Conservation (phyloP, 2,797 vertebrate genomes). For the Ptychadena robeensis region DNA sequence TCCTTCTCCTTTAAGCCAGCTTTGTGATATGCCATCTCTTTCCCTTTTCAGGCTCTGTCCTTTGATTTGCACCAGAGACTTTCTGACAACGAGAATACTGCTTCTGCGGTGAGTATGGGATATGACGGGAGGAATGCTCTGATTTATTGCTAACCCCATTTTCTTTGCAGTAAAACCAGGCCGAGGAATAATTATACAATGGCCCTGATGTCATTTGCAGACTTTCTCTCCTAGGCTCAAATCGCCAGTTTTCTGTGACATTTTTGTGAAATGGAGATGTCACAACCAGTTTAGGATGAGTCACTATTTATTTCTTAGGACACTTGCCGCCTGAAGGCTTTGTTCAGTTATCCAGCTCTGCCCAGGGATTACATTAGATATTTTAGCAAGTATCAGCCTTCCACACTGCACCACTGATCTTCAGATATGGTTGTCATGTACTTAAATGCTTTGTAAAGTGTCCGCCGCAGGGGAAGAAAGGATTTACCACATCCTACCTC, state of each 20-base stretch:
- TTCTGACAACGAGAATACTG: constrained; percentile 87
- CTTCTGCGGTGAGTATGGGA: constrained; percentile 84
- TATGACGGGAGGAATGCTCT: constrained; percentile 22
- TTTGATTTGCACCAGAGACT: constrained; percentile 97
- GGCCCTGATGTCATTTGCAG: constrained; percentile 1
- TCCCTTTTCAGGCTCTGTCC: constrained; percentile 86
- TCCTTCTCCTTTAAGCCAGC: background rate
- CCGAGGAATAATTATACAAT: constrained; percentile 11
- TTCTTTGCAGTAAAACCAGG: background rate
- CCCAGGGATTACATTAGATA: background rate
- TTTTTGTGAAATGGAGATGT: constrained; percentile 39
- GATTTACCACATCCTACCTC: background rate
- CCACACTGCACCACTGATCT: background rate
- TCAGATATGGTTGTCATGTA: constrained; percentile 6
- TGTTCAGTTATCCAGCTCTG: constrained; percentile 4
- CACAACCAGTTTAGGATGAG: constrained; percentile 21
- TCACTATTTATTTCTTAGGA: background rate
- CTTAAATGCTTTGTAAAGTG: background rate
- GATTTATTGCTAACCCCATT: constrained; percentile 40
- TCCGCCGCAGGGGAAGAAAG: background rate
- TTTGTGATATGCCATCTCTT: background rate
- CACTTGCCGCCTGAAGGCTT: constrained; percentile 28
- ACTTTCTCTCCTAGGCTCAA: constrained; percentile 13
- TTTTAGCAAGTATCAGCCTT: background rate
- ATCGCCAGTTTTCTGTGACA: constrained; percentile 17